Evolutionary conservation across 2,113 vertebrate genomes (phyloP).

Genomic region (Candoia aspera): DNA sequence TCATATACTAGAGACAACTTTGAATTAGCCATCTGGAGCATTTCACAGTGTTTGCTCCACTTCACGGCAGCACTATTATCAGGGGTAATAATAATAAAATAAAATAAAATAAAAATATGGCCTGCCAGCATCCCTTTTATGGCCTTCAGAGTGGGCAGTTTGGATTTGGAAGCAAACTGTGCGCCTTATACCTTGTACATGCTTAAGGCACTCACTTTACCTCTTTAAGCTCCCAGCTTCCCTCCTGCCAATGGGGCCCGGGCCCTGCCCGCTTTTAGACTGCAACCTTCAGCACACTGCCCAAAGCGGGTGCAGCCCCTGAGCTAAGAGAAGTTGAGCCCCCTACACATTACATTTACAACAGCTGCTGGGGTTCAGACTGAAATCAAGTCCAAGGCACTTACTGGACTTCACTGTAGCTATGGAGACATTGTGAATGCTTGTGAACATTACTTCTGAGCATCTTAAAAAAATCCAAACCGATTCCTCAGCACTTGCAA

Average conservation of each 20-base stretch:
- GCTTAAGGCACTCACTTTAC: background rate
- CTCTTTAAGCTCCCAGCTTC: background rate
- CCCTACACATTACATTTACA: background rate
- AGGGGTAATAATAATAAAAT: background rate
- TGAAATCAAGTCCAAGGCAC: background rate
- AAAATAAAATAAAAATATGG: background rate
- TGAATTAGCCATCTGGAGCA: background rate
- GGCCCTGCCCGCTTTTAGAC: background rate
- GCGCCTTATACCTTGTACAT: background rate
- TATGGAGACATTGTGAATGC: background rate
- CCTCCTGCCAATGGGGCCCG: background rate
- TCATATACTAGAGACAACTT: background rate
- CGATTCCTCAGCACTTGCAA: background rate
- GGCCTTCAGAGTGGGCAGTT: background rate
- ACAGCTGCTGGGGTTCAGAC: background rate
- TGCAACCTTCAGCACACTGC: background rate
- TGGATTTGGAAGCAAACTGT: background rate
- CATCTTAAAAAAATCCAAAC: background rate
- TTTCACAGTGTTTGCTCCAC: background rate
- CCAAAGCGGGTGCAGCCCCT: background rate
- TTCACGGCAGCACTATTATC: background rate
- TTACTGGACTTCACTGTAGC: background rate
- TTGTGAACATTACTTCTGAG: background rate
- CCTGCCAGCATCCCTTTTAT: background rate
- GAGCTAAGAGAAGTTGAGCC: background rate